Base-by-base conservation (phyloP, 2,113 vertebrate genomes). In the Vulpes ferrilata region DNA sequence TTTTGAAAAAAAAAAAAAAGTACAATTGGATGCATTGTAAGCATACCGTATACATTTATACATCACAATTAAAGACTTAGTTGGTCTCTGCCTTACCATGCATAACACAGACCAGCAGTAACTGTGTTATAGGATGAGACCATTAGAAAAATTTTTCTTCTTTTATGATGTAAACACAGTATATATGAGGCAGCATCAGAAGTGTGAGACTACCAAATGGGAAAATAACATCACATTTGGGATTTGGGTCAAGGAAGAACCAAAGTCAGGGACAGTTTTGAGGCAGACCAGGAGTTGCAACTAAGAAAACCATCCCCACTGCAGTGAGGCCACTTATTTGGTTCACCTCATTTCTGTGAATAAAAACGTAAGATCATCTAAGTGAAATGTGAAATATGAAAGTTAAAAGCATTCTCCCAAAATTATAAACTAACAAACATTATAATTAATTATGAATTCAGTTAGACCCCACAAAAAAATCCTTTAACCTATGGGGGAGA, bases 1-100 rank as follows among this genome's bases (percentile, higher is more conserved):
- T 79, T 83, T 90, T 62, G 51, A 22, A 80, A 94, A 92, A 43
- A 57, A 95, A n/a, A n/a, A 51, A 59, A 94, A 71, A 67, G 55
- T 17, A 38, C 62, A 65, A 17, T 5, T 59, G 27, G 4, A 65
- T 4, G 82, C 23, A 84, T 5, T 51, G 4, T n/a, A 78, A 57
- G 4, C 6, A 71, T 17, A 86, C 25, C 69, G 65, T 53, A 83
- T 35, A 79, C 76, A 87, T 19, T 38, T 48, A 10, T 9, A 89
- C 9, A 3, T 69, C 13, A 62, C 48, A 81, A 71, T 64, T 93
- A 91, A 95, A 85, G 55, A 67, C 20, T 95, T 85, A 48, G 17
- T 81, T 73, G 48, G 88, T 74, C 23, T 89, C 64, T 81, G 19
- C 22, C 43, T 76, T 84, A 93, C 60, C 35, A 9, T 55, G 8